phyloP scores from a whole-genome alignment of 2,888 invertebrate genomes.

The Cerceris rybyensis region DNA sequence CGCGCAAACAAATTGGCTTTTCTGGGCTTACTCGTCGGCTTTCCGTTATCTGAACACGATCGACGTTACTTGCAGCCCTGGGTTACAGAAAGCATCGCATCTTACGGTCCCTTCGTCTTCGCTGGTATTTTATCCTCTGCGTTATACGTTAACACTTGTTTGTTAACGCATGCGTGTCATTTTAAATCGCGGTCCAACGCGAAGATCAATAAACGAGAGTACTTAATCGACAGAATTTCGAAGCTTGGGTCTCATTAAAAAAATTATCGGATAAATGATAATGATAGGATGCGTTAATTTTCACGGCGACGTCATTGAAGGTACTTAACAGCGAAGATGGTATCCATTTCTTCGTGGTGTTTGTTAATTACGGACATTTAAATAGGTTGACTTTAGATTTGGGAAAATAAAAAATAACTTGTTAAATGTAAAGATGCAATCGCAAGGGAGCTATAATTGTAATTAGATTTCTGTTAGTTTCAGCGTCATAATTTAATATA shows the following conservation, averaged over 20 bases:
- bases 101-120: not conserved
- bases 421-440: no score
- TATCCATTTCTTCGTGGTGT: no score
- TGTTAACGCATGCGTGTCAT: slow-evolving; percentile 47
- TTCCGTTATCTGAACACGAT: slow-evolving; percentile 1
- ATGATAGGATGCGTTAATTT: no score
- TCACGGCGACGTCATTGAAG: no score
- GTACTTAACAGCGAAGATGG: no score
- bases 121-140: not conserved
- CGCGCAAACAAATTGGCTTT: slow-evolving; percentile 9
- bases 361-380: no score
- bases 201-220: slow-evolving; percentile 35
- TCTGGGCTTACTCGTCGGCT: not conserved
- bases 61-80: not conserved
- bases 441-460: no score
- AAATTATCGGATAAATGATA: no score
- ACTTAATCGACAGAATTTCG: slow-evolving; percentile 20
- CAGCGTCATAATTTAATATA: no score
- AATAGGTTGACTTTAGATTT: no score
- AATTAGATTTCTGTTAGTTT: no score
- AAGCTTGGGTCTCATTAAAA: not conserved
- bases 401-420: no score
- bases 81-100: not conserved
- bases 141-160: not conserved
- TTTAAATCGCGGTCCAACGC: slow-evolving; percentile 33